Percentiles rank a stretch among this genome's conserved stretches.
These are phyloP conservation scores for Mesoclemmys tuberculata DNA, from an alignment of 2,113 vertebrate genomes.

Conservation along the genomic window DNA sequence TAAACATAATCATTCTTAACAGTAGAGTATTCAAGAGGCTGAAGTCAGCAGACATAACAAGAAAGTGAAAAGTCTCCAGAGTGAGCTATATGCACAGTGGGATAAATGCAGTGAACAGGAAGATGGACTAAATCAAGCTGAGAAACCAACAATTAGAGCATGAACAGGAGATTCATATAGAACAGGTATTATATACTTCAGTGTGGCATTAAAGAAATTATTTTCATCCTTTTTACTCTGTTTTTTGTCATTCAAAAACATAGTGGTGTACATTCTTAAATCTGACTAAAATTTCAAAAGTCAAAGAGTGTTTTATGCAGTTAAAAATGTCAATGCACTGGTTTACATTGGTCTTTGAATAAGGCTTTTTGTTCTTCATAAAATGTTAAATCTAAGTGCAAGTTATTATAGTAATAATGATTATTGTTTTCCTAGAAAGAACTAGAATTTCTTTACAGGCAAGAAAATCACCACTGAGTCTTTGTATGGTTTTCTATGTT, in stretches of 20 bases:
- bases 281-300: not conserved
- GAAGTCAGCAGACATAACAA: slow-evolving; percentile 76
- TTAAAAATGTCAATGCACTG: not conserved
- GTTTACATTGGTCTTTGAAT: not conserved
- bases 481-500: not conserved
- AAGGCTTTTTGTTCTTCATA: not conserved
- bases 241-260: not conserved
- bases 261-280: not conserved
- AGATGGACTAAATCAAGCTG: slow-evolving; percentile 67
- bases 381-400: not conserved
- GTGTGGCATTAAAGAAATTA: slow-evolving; percentile 5
- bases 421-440: not conserved
- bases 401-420: not conserved
- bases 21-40: slow-evolving; percentile 70
- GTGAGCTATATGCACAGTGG: slow-evolving; percentile 64
- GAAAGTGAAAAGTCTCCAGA: slow-evolving; percentile 64
- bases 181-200: slow-evolving; percentile 70
- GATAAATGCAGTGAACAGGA: slow-evolving; percentile 71
- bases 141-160: slow-evolving; percentile 68
- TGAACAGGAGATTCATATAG: slow-evolving; percentile 62
- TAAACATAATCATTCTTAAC: slow-evolving; percentile 34
- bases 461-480: not conserved
- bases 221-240: slow-evolving; percentile 5
- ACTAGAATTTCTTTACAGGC: not conserved
- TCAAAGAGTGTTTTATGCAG: not conserved